Evolutionary conservation across 1,140 invertebrate species (phyloP).

Genomic region (Aradophagus sp.): DNA sequence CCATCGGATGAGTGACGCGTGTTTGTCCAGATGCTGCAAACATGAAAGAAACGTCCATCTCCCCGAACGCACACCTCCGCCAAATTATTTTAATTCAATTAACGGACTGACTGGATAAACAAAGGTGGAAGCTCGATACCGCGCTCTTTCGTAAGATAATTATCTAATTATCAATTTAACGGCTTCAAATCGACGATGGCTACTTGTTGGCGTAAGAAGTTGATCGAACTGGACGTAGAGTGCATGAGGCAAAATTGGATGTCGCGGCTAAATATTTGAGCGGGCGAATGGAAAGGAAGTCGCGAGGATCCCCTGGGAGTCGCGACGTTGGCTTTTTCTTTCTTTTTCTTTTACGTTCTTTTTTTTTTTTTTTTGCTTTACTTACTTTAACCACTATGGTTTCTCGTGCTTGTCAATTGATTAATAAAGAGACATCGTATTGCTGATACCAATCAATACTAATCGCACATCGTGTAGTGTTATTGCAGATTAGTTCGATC

Average conservation of each 20-base stretch:
- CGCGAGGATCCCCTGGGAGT: slow-evolving; percentile 42
- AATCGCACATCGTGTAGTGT: too few species aligned
- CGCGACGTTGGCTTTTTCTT: slow-evolving; percentile 25
- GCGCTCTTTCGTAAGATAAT: slow-evolving; percentile 25
- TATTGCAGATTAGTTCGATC: too few species aligned
- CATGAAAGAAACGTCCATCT: too few species aligned
- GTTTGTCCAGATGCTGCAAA: slow-evolving; percentile 31
- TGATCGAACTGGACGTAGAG: slow-evolving; percentile 45
- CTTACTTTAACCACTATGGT: too few species aligned
- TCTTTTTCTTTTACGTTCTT: slow-evolving; percentile 1
- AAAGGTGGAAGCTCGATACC: slow-evolving; percentile 6
- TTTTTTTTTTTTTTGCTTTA: too few species aligned
- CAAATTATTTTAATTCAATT: slow-evolving; percentile 19
- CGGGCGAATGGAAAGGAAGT: slow-evolving; percentile 54
- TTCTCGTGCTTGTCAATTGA: slow-evolving; percentile 33
- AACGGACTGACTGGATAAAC: slow-evolving; percentile 4
- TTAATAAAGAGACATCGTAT: too few species aligned
- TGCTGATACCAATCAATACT: too few species aligned
- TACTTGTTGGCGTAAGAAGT: slow-evolving; percentile 54
- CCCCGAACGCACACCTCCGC: too few species aligned
- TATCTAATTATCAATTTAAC: slow-evolving; percentile 48
- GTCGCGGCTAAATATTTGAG: slow-evolving; percentile 69
- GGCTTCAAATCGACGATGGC: slow-evolving; percentile 21
- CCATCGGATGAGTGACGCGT: slow-evolving; percentile 17
- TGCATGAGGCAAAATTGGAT: slow-evolving; percentile 66